Percentiles rank a stretch among this genome's conserved stretches.
Evolutionary conservation across 2,888 invertebrate species (phyloP).

Genomic region (Archips crataeganus): DNA sequence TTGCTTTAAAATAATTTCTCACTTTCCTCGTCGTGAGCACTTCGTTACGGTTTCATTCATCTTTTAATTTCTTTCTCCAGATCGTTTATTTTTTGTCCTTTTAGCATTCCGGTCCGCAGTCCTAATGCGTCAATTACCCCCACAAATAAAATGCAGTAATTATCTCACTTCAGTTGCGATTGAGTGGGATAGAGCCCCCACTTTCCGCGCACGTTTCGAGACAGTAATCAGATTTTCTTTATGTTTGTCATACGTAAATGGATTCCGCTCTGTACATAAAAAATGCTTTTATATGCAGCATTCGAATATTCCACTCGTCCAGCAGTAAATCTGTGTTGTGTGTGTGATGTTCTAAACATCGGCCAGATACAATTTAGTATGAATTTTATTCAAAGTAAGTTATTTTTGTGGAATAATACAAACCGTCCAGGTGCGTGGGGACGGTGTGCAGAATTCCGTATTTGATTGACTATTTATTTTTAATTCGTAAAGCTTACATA

Average conservation of each 20-base stretch:
- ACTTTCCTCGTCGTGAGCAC: slow-evolving; percentile 66
- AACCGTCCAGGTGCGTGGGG: too few relatives aligned
- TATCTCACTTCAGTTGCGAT: slow-evolving; percentile 9
- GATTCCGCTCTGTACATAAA: slow-evolving; percentile 25
- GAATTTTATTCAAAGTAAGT: not conserved
- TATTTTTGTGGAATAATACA: not conserved
- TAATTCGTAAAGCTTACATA: too few relatives aligned
- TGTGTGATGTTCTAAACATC: not conserved
- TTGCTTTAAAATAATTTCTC: slow-evolving; percentile 73
- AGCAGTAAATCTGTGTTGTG: slow-evolving; percentile 2
- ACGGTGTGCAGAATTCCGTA: too few relatives aligned
- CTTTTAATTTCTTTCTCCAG: slow-evolving; percentile 69
- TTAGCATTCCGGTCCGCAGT: slow-evolving; percentile 57
- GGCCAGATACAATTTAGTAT: not conserved
- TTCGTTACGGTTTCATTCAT: slow-evolving; percentile 73
- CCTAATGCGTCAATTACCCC: slow-evolving; percentile 63
- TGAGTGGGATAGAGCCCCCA: slow-evolving; percentile 2
- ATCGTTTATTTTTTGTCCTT: slow-evolving; percentile 64
- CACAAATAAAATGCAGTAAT: slow-evolving; percentile 32
- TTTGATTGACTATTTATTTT: too few relatives aligned
- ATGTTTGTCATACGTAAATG: slow-evolving; percentile 27
- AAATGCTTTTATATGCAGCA: slow-evolving; percentile 30
- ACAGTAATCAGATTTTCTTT: slow-evolving; percentile 27
- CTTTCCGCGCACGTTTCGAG: not conserved
- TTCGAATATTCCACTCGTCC: slow-evolving; percentile 19